Base-by-base conservation (phyloP, 2,113 vertebrate species). In the Casuarius casuarius region DNA sequence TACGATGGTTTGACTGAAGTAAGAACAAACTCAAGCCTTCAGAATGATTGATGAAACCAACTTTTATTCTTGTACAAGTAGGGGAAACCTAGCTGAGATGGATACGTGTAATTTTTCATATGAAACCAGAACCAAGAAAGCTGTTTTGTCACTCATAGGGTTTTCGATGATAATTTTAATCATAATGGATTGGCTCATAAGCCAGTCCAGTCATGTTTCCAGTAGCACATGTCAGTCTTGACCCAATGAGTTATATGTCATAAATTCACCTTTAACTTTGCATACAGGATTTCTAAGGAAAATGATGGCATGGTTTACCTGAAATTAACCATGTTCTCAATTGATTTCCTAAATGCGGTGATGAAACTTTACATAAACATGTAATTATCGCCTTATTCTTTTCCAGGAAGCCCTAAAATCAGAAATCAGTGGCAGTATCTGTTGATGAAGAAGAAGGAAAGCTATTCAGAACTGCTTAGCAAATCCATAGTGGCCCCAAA, bases 151-250 rank as follows among this genome's bases (percentile, higher is more conserved):
- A 38, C 31, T 29, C 5, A 1, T 12, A 76, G n/a, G 29, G 49
- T 85, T 93, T 90, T 96, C 89, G 83, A 71, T 92, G 89, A 93
- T 91, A 89, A 78, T 73, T 74, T 92, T 52, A 22, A 73, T 26
- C 25, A 81, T 2, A 56, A 82, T n/a, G 83, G 13, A 13, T 17
- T 56, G 25, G 28, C 20, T 35, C 13, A 58, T 70, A 49, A n/a
- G 29, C 67, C 46, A 49, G 12, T 7, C 7, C 18, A 48, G 18
- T 48, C 18, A 11, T 20, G n/a, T 72, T 10, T 52, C 25, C 25
- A 42, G 35, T 54, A 73, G 48, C 48, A 28, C 26, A 54, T 54
- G 28, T 40, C 38, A 12, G 25, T 19, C 10, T 38, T 73, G 51
- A 44, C 35, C 61, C n/a, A 63, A 11, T 68, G 21, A 68, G 29